phyloP scores from a whole-genome alignment of 2,888 invertebrate species.

The Schrankia costaestrigalis region DNA sequence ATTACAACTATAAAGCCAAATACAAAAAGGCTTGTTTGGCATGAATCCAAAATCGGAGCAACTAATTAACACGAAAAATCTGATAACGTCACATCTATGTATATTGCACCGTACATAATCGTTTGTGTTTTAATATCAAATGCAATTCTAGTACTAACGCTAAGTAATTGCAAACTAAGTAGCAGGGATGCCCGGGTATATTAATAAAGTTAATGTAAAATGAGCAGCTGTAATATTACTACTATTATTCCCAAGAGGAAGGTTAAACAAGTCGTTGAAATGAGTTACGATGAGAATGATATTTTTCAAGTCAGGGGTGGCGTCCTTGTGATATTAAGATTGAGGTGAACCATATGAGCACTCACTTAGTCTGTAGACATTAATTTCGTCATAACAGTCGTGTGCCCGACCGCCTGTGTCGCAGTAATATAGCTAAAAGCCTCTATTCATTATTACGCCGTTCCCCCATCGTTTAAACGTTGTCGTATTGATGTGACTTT shows the following conservation, averaged over 20 bases:
- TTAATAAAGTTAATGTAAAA: conserved; percentile 1
- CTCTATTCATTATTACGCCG: conserved; percentile 55
- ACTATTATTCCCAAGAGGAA: conserved; percentile 15
- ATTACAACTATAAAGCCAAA: too few relatives aligned
- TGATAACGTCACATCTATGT: too few relatives aligned
- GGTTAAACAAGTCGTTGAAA: conserved; percentile 10
- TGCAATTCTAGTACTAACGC: background rate
- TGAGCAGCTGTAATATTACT: conserved; percentile 8
- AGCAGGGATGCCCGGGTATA: too few relatives aligned
- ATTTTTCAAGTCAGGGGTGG: conserved; percentile 15
- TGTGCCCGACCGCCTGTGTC: conserved; percentile 50
- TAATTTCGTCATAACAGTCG: conserved; percentile 65
- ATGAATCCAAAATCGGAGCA: too few relatives aligned
- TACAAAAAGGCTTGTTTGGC: too few relatives aligned
- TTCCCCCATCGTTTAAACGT: conserved; percentile 37
- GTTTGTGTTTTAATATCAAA: background rate
- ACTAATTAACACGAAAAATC: too few relatives aligned
- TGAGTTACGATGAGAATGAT: conserved; percentile 24
- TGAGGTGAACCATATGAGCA: conserved; percentile 55
- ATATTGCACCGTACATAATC: too few relatives aligned
- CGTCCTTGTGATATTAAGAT: conserved; percentile 39
- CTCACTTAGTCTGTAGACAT: conserved; percentile 57
- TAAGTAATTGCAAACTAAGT: conserved; percentile 1
- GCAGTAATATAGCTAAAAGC: conserved; percentile 66
- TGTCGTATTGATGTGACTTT: conserved; percentile 44